These are phyloP conservation scores for Pygoscelis antarcticus DNA, from an alignment of 2,113 vertebrate genomes.

Conservation along the genomic window DNA sequence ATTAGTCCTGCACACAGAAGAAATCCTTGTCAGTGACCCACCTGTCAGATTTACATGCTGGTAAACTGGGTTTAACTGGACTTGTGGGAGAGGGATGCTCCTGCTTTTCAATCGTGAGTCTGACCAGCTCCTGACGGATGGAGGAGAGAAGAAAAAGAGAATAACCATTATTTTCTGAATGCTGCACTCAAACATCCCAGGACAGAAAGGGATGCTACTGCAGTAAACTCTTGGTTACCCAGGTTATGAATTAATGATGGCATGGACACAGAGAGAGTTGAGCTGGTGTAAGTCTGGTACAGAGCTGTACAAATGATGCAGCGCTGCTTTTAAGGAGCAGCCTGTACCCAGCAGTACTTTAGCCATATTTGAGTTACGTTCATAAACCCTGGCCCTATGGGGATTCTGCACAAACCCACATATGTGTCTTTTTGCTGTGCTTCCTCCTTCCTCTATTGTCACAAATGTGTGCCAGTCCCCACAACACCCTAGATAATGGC, in stretches of 20 bases:
- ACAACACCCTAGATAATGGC: neutral
- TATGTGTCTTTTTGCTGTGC: neutral
- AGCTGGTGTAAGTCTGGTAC: neutral
- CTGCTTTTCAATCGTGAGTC: conserved; percentile 94
- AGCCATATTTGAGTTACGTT: neutral
- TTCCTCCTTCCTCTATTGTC: neutral
- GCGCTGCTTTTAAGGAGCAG: neutral
- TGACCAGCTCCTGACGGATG: conserved; percentile 88
- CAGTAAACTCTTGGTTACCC: neutral
- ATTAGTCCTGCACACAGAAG: neutral
- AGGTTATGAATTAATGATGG: neutral
- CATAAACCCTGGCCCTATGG: neutral
- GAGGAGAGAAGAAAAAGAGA: neutral
- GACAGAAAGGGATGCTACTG: neutral
- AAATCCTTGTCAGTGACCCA: conserved; percentile 62
- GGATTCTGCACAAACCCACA: neutral
- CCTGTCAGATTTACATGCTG: conserved; percentile 84
- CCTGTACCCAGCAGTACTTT: neutral
- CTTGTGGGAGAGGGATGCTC: conserved; percentile 93
- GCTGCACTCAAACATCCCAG: neutral
- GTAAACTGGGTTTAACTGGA: conserved; percentile 86
- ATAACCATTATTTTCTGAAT: neutral
- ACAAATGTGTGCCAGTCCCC: neutral
- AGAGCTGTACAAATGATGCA: neutral
- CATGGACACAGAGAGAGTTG: neutral